Evolutionary conservation across 1,140 invertebrate species (phyloP).

Genomic region (Bradysia coprophila): DNA sequence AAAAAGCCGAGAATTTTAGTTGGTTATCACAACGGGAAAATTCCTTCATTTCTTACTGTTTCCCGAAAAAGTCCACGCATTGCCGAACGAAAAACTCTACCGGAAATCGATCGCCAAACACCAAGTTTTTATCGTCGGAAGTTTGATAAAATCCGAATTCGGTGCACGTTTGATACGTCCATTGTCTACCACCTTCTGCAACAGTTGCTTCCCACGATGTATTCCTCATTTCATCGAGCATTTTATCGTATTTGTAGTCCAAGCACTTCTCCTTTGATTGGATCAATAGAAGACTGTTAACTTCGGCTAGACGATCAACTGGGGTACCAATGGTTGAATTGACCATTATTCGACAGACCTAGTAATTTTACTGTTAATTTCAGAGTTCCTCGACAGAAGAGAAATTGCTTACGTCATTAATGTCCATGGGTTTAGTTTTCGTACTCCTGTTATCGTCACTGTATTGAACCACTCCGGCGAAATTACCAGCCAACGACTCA

Average conservation of each 20-base stretch:
- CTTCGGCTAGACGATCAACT: slow-evolving; percentile 47
- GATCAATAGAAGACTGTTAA: slow-evolving; percentile 52
- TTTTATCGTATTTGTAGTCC: slow-evolving; percentile 64
- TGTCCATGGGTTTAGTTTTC: slow-evolving; percentile 55
- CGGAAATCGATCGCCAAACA: slow-evolving; percentile 59
- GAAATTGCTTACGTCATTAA: too few species aligned
- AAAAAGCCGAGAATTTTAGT: slow-evolving; percentile 3
- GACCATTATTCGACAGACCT: slow-evolving; percentile 32
- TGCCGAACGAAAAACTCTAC: slow-evolving; percentile 56
- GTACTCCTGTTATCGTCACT: slow-evolving; percentile 80
- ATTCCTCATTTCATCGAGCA: slow-evolving; percentile 52
- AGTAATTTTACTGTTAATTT: neutral
- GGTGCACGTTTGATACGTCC: slow-evolving; percentile 83
- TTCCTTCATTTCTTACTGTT: neutral
- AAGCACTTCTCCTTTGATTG: slow-evolving; percentile 55
- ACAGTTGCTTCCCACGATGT: slow-evolving; percentile 41
- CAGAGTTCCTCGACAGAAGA: neutral
- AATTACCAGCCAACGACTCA: slow-evolving; percentile 61
- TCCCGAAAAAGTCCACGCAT: slow-evolving; percentile 49
- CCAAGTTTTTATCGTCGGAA: slow-evolving; percentile 41
- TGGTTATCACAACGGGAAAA: neutral
- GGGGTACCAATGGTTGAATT: slow-evolving; percentile 35
- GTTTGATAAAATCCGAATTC: slow-evolving; percentile 86
- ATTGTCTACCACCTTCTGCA: slow-evolving; percentile 53
- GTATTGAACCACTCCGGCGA: slow-evolving; percentile 80